Base-by-base conservation (phyloP, 2,113 vertebrate species). In the Lophura nycthemera region DNA sequence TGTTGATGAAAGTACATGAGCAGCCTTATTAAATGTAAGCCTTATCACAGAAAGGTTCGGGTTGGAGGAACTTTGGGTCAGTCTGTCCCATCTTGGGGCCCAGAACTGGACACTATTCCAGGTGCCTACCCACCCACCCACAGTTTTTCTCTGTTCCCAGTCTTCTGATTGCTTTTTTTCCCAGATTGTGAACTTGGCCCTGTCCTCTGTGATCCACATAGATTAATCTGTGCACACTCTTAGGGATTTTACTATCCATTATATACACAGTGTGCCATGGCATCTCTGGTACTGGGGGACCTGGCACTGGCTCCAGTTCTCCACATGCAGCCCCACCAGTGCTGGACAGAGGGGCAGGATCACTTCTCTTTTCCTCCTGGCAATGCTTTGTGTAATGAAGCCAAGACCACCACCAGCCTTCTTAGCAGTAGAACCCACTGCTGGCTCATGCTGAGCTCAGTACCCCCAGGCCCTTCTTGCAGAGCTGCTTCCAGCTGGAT, bases 1-100 rank as follows among this genome's bases (percentile, higher is more conserved):
- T 64, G 1, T 2, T 22, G 43, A 8, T 36, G 73, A n/a, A 36
- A 65, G 29, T 17, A 20, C 19, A 0, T 2, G 11, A 70, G 48
- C 8, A 18, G 29, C 32, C 0, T 1, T 5, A 9, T 4, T 36
- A 6, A 65, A 25, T 40, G 34, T 4, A 59, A 81, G 50, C 24
- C 10, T 34, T 22, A 40, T 29, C 25, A 29, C 61, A 40, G 25
- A 40, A 29, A 19, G 38, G 36, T 29, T 64, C 17, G 18, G 16
- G 25, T 40, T 27, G 61, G 61, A 64, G 25, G 36, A 16, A 40
- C 24, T 38, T 40, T 25, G 25, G 61, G 16, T 64, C 60, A 36
- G 9, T 20, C 60, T 56, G 29, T 56, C 30, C 32, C 7, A 54
- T 30, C 27, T 54, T 54, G 15, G 5, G 52, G 27, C 25, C 15